Percentiles rank a stretch among this genome's conserved stretches.
Evolutionary conservation across 2,797 vertebrate species (phyloP).

Genomic region (Esox masquinongy): DNA sequence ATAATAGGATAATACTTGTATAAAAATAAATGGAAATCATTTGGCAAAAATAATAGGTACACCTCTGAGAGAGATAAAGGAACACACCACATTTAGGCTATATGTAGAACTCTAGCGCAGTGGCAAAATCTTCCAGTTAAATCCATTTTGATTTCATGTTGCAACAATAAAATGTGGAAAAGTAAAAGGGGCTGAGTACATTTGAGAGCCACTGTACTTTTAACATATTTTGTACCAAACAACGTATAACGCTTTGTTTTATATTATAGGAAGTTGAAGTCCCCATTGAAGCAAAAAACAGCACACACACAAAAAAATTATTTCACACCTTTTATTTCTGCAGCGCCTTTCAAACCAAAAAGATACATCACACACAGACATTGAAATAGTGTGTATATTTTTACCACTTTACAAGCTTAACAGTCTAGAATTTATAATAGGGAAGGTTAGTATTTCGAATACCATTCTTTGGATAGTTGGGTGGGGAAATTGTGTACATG

Average conservation of each 20-base stretch:
- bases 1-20: too few relatives aligned
- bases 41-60: too few relatives aligned
- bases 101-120: too few relatives aligned
- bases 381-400: not conserved
- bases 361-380: conserved; percentile 7
- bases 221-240: not conserved
- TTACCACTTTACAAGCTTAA: conserved; percentile 18
- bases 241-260: not conserved
- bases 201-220: not conserved
- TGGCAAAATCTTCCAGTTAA: too few relatives aligned
- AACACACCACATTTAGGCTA: too few relatives aligned
- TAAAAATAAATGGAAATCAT: too few relatives aligned
- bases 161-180: too few relatives aligned
- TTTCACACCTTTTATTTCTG: conserved; percentile 1
- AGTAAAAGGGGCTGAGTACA: too few relatives aligned
- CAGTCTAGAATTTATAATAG: conserved; percentile 45
- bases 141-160: too few relatives aligned
- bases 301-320: not conserved
- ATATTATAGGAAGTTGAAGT: not conserved
- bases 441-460: conserved; percentile 53
- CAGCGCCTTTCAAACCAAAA: not conserved
- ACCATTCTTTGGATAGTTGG: conserved; percentile 70
- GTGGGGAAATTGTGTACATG: conserved; percentile 55
- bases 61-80: too few relatives aligned
- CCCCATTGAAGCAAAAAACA: not conserved